Evolutionary conservation across 2,888 invertebrate species (phyloP).

Genomic region (Hypena proboscidalis): DNA sequence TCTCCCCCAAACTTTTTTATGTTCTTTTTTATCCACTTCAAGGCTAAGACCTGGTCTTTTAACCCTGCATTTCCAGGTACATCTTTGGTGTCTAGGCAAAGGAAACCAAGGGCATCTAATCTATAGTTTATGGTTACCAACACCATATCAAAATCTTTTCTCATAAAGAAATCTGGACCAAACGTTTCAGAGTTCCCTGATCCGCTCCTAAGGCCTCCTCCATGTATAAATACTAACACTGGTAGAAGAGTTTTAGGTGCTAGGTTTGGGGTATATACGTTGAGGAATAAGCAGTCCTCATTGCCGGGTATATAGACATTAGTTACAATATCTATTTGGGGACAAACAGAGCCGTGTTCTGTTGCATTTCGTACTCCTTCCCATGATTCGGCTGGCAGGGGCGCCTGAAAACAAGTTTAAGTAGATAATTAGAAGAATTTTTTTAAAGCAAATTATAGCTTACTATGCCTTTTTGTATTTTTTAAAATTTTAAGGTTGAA

Average conservation of each 20-base stretch:
- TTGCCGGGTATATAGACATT: constrained; percentile 36
- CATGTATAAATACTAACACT: constrained; percentile 62
- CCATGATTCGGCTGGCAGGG: constrained; percentile 56
- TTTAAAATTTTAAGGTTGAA: too few relatives aligned
- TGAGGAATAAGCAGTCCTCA: too few relatives aligned
- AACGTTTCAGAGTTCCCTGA: constrained; percentile 72
- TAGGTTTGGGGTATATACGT: constrained; percentile 59
- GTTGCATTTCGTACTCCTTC: constrained; percentile 55
- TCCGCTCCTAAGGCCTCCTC: constrained; percentile 56
- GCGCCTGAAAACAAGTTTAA: constrained; percentile 55
- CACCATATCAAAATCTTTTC: constrained; percentile 78
- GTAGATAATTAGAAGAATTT: too few relatives aligned
- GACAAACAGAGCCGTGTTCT: constrained; percentile 54
- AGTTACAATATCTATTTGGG: constrained; percentile 51
- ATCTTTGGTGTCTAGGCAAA: too few relatives aligned
- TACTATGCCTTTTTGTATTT: too few relatives aligned
- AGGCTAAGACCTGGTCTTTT: too few relatives aligned
- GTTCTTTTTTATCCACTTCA: too few relatives aligned
- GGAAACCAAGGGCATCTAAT: constrained; percentile 80
- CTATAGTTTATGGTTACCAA: constrained; percentile 85
- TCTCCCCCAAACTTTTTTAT: too few relatives aligned
- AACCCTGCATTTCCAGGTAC: too few relatives aligned
- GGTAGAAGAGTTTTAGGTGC: constrained; percentile 42
- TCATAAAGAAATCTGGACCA: constrained; percentile 82
- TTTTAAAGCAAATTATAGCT: too few relatives aligned